phyloP scores from a whole-genome alignment of 2,888 invertebrate species.

The Limenitis camilla region DNA sequence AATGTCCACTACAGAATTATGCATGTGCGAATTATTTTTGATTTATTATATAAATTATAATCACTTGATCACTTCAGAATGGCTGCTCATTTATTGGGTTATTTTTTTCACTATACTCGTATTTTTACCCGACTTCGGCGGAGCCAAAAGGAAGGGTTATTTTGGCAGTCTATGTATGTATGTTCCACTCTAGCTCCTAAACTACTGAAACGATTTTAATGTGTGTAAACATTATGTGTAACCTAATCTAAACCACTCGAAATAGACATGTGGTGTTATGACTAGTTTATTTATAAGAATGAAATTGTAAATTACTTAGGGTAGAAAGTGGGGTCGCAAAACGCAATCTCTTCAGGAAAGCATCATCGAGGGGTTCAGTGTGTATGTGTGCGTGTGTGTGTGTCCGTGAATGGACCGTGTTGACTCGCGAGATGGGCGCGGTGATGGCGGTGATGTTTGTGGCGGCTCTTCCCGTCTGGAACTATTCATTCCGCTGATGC shows the following conservation, averaged over 20 bases:
- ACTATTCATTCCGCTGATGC: slow-evolving; percentile 30
- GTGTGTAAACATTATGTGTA: no score
- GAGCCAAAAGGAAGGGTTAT: no score
- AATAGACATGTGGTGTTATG: background rate
- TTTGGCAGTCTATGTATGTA: no score
- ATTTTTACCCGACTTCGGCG: no score
- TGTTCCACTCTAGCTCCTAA: no score
- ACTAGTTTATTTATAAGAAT: background rate
- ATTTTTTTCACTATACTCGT: no score
- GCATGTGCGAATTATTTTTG: no score
- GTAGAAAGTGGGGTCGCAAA: background rate
- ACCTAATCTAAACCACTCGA: background rate
- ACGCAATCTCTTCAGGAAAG: slow-evolving; percentile 1
- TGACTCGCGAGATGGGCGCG: slow-evolving; percentile 57
- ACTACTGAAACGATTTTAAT: no score
- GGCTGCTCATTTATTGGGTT: no score
- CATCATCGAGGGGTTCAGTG: slow-evolving; percentile 2
- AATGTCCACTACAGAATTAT: no score
- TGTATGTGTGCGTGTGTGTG: slow-evolving; percentile 2
- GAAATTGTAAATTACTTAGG: slow-evolving; percentile 2
- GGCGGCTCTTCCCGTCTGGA: slow-evolving; percentile 46
- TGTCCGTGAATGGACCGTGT: slow-evolving; percentile 37
- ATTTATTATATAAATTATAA: no score
- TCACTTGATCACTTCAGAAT: no score
- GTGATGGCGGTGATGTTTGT: slow-evolving; percentile 60